These are phyloP conservation scores for Meghimatium bilineatum DNA, from an alignment of 2,888 invertebrate species.

Conservation along the genomic window DNA sequence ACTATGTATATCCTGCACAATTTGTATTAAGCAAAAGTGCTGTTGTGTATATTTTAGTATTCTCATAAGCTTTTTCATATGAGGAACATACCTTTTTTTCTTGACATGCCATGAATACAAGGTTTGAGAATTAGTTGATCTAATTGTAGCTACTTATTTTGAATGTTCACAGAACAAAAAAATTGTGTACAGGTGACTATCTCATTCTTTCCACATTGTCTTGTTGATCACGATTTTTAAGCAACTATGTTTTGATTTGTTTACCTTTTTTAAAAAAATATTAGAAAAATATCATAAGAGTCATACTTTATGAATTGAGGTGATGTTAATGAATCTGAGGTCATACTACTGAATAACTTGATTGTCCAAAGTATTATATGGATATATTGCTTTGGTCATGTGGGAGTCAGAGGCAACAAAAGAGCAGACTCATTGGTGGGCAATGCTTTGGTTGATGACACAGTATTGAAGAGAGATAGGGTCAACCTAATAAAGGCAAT, in stretches of 20 bases:
- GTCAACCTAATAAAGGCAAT: no score
- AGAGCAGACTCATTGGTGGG: no score
- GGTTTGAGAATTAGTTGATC: neutral
- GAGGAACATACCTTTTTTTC: neutral
- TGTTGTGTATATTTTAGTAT: conserved; percentile 1
- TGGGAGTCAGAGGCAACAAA: no score
- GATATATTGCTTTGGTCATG: no score
- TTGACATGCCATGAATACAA: neutral
- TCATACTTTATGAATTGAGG: no score
- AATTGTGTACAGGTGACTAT: neutral
- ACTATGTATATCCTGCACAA: conserved; percentile 6
- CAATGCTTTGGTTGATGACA: no score
- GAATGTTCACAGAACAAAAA: neutral
- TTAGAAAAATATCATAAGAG: no score
- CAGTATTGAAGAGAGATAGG: no score
- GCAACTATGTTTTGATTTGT: neutral
- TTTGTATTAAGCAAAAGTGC: conserved; percentile 10
- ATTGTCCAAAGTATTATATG: no score
- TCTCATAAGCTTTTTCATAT: conserved; percentile 1
- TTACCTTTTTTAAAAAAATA: neutral
- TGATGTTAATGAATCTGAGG: no score
- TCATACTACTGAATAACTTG: no score
- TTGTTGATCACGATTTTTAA: neutral
- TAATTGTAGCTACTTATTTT: conserved; percentile 1
- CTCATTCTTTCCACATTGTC: neutral